Evolutionary conservation across 2,797 vertebrate genomes (phyloP), one percentile per base, ranked within the genome.

Genomic region (Rhabdomys pumilio): DNA sequence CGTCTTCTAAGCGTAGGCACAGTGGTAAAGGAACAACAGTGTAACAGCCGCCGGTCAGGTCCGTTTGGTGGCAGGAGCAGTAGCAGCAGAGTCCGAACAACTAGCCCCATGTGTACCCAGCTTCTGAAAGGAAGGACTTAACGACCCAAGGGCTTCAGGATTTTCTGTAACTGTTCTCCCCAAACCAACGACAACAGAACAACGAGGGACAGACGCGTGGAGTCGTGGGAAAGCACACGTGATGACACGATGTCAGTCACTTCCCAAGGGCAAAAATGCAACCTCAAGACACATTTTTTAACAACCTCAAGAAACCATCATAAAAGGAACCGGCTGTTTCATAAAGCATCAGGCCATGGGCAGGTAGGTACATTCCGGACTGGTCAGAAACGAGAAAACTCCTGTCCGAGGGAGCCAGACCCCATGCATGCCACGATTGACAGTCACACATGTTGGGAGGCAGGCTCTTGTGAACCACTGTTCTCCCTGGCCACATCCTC

Each of bases 1-100:
- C 95, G 85, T 97, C 97, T 97, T 98, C 98, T 99, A 98, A 98
- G 99, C 98, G 94, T 99, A 99, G 99, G 99, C 99, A 99, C 99
- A 99, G 99, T 98, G 99, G 99, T 99, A 38, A 99, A 99, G 98
- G 98, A 99, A 99, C 99, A 99, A 99, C 99, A 99, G 99, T 99
- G 96, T 98, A 98, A 98, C 98, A 99, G 99, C 99, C 98, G 98
- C 98, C 97, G 98, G 98, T 98, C 98, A 98, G 98, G 98, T 97
- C 98, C 98, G 97, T 99, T 99, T 98, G 98, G 97, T 97, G 98
- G 98, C 98, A 97, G 69, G n/a, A 72, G 98, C 97, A 79, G 97
- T 98, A 99, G 98, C 98, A 99, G 98, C 99, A 98, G 97, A 98
- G 92, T 97, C 97, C 98, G 3, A 69, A 19, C 97, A 77, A 97